Evolutionary conservation across 2,113 vertebrate genomes (phyloP), one percentile per base, ranked within the genome.

Genomic region (Tachysurus vachellii): DNA sequence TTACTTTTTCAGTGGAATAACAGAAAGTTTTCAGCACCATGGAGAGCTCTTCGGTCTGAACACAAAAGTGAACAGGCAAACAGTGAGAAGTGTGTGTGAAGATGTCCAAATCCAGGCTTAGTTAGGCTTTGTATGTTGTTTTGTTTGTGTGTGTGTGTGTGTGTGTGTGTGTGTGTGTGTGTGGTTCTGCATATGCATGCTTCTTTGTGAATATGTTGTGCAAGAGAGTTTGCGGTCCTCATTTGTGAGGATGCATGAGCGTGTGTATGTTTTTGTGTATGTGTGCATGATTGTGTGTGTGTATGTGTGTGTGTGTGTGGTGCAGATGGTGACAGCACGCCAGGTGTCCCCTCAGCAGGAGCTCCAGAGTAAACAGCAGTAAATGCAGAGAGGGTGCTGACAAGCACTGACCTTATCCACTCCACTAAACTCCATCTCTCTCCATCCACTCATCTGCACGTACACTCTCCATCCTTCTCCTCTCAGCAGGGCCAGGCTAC

Each of bases 271-370:
- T 81, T 70, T 56, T 68, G 85, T 61, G 64, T 75, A 57, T 87
- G 90, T 85, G 81, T 79, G 80, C 62, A 57, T n/a, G 73, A 26
- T 44, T 84, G 53, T 81, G 88, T 80, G 71, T 73, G 84, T 50
- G 83, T 23, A 42, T 85, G 81, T 70, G 64, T 76, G 87, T 62
- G 68, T 77, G 75, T 87, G 90, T 82, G 81, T 85, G 66, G 76
- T 84, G 44, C 64, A 64, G 62, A 75, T 54, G 89, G 87, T 93
- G 93, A 94, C 93, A 94, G 93, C 92, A 89, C 92, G 90, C 92
- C 94, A 94, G 94, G 94, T 95, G 94, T 94, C 88, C 93, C 92
- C 91, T 91, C 91, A 88, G 90, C 89, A 80, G 86, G 91, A 89
- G 90, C 90, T 90, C 89, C 87, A 91, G 90, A 87, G 91, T 93